Percentiles rank a stretch among this genome's conserved stretches.
Evolutionary conservation across 2,113 vertebrate genomes (phyloP).

Genomic region (Arvicanthis niloticus): DNA sequence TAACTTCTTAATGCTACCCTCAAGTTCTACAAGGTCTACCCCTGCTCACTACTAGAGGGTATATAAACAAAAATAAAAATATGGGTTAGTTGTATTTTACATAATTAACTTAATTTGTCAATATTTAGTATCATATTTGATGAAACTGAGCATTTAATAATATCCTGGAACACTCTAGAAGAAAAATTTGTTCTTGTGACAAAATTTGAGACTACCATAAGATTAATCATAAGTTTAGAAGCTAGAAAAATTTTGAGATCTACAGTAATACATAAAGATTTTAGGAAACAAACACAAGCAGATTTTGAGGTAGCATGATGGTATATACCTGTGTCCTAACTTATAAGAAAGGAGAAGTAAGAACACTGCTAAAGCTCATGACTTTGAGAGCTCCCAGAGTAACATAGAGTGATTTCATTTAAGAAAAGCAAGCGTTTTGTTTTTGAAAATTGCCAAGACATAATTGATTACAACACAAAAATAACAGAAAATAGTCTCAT

Average conservation of each 20-base stretch:
- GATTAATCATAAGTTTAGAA: conserved; percentile 25
- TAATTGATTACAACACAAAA: background rate
- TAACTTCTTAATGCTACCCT: background rate
- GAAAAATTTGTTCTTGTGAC: too few species aligned
- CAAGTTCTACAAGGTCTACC: background rate
- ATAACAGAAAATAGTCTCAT: background rate
- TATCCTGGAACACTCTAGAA: too few species aligned
- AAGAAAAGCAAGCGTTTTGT: background rate
- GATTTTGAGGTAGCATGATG: background rate
- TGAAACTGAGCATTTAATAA: too few species aligned
- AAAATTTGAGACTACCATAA: background rate
- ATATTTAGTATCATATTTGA: background rate
- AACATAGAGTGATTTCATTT: background rate
- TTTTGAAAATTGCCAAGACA: background rate
- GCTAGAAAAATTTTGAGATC: background rate
- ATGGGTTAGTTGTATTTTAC: background rate
- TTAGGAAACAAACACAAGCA: rapidly evolving
- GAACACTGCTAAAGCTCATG: rapidly evolving
- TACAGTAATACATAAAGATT: too few species aligned
- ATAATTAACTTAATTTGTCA: background rate
- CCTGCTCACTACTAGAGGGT: background rate
- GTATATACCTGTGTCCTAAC: too few species aligned
- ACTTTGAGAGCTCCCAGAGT: rapidly evolving
- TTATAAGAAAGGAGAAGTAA: too few species aligned
- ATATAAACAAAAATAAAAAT: background rate